These are phyloP conservation scores for Agrotis clavis DNA, from an alignment of 2,888 invertebrate genomes.

Conservation along the genomic window DNA sequence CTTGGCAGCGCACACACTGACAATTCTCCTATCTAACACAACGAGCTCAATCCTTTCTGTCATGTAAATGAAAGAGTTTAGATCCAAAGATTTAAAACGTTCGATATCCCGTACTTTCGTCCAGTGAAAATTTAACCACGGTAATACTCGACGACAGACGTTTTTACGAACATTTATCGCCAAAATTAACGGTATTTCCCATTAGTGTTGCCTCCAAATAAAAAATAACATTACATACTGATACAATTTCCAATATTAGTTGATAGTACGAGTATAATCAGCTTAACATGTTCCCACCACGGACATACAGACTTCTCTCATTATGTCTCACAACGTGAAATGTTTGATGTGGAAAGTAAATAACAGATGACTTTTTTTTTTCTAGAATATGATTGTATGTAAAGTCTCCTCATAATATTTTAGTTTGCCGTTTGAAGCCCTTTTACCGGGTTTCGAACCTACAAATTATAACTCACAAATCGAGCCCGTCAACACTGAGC, in stretches of 20 bases:
- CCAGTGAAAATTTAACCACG: neutral
- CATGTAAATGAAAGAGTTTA: constrained; percentile 27
- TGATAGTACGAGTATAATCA: neutral
- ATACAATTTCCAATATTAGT: neutral
- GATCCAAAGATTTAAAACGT: neutral
- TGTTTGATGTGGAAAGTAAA: too few relatives aligned
- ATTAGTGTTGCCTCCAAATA: too few relatives aligned
- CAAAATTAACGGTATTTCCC: too few relatives aligned
- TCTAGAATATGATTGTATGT: too few relatives aligned
- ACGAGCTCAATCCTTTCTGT: constrained; percentile 15
- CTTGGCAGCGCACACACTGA: constrained; percentile 29
- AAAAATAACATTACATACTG: neutral
- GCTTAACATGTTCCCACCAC: neutral
- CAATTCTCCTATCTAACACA: constrained; percentile 30
- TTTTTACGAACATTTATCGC: too few relatives aligned
- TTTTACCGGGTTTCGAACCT: neutral
- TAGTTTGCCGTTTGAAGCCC: too few relatives aligned
- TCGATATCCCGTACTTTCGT: neutral
- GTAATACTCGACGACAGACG: too few relatives aligned
- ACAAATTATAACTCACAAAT: neutral
- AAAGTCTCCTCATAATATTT: too few relatives aligned
- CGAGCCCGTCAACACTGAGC: neutral
- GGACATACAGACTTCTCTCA: neutral
- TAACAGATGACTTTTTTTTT: too few relatives aligned
- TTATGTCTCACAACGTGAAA: neutral